Evolutionary conservation across 2,797 vertebrate species (phyloP).

Genomic region (Pseudochirops corinnae): DNA sequence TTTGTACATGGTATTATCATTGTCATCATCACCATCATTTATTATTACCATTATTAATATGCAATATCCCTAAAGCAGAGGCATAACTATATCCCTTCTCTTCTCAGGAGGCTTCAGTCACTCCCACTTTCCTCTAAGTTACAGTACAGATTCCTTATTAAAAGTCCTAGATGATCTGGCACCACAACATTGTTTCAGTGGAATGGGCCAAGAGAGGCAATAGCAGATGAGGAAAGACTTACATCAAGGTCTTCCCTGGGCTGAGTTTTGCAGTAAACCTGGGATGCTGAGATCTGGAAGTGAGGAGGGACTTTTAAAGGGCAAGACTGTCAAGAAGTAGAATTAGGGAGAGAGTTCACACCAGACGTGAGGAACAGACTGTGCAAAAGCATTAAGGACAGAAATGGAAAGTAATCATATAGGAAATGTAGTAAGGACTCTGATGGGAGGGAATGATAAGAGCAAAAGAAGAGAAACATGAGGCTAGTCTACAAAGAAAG

Average conservation of each 20-base stretch:
- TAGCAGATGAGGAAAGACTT: not conserved
- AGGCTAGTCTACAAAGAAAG: not conserved
- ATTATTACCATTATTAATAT: not conserved
- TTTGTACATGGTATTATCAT: not conserved
- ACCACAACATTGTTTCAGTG: not conserved
- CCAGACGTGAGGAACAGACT: not conserved
- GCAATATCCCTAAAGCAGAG: not conserved
- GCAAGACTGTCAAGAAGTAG: not conserved
- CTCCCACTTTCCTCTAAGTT: not conserved
- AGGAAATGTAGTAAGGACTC: not conserved
- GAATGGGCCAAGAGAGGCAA: not conserved
- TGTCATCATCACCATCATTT: not conserved
- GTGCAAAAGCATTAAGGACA: not conserved
- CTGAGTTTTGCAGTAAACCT: not conserved
- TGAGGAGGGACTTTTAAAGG: not conserved
- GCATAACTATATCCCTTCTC: too few relatives aligned
- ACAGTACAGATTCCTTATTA: not conserved
- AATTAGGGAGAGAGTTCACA: not conserved
- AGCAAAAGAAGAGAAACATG: not conserved
- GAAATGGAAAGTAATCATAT: not conserved
- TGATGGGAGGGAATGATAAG: not conserved
- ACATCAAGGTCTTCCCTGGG: not conserved
- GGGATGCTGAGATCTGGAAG: not conserved
- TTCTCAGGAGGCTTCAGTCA: not conserved
- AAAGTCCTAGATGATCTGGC: not conserved